A percentile compares a stretch with the other conserved stretches of the same genome.
Conservation (phyloP, 2,113 vertebrate genomes). For the Chloebia gouldiae region DNA sequence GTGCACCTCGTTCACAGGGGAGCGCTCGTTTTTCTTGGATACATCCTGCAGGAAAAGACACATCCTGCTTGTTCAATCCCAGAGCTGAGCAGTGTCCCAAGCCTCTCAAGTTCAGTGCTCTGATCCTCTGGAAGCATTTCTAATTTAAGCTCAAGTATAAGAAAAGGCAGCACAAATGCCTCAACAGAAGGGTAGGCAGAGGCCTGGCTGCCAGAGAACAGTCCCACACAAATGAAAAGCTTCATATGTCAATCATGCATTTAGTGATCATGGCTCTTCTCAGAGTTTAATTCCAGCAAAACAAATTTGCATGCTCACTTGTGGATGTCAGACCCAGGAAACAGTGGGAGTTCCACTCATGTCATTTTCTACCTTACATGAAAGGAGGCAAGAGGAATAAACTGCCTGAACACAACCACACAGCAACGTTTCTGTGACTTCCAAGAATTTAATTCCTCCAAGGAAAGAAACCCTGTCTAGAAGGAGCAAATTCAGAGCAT, state of each 20-base stretch:
- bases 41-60: slow-evolving; percentile 80
- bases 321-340: background rate
- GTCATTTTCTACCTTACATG: background rate
- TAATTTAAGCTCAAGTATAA: background rate
- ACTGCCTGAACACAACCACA: background rate
- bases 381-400: background rate
- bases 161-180: background rate
- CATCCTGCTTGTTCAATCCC: background rate
- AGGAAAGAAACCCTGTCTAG: background rate
- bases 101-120: background rate
- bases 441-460: background rate
- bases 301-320: background rate
- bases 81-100: background rate
- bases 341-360: background rate
- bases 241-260: background rate
- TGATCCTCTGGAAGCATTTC: background rate
- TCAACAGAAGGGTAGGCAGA: background rate
- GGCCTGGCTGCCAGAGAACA: background rate
- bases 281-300: background rate
- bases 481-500: background rate
- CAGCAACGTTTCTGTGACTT: background rate
- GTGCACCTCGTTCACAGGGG: slow-evolving; percentile 92
- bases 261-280: background rate
- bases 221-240: background rate
- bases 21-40: slow-evolving; percentile 94